phyloP scores from a whole-genome alignment of 2,797 vertebrate species.

The Phataginus tetradactyla region DNA sequence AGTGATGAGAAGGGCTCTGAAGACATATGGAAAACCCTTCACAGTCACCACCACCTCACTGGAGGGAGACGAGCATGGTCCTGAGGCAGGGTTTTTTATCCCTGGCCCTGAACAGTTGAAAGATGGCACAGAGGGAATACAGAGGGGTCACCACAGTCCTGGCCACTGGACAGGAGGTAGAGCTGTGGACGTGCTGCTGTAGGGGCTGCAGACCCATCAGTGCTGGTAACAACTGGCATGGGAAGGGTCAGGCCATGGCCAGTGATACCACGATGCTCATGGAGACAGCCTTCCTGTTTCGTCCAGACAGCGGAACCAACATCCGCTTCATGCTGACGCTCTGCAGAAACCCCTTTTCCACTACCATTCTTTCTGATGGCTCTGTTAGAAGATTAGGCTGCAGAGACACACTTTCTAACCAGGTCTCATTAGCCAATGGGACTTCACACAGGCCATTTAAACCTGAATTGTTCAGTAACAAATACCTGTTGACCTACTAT shows the following conservation, averaged over 20 bases:
- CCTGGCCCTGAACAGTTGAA: neutral
- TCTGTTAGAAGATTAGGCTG: neutral
- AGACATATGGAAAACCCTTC: neutral
- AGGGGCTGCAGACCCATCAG: neutral
- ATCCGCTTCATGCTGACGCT: rapidly evolving
- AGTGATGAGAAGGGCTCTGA: neutral
- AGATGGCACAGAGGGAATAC: neutral
- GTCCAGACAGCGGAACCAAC: too few species aligned
- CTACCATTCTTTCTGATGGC: rapidly evolving
- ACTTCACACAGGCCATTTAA: neutral
- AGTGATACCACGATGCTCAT: rapidly evolving
- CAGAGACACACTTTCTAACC: neutral
- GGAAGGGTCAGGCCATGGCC: too few species aligned
- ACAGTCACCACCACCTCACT: neutral
- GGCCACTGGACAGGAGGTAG: neutral
- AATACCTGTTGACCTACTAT: neutral
- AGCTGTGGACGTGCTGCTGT: rapidly evolving
- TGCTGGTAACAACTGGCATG: rapidly evolving
- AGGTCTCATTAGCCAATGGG: neutral
- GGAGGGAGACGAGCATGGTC: neutral
- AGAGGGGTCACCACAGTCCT: neutral
- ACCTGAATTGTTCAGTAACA: neutral
- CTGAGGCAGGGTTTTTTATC: neutral
- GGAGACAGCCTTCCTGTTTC: neutral
- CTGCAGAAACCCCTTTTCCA: neutral